Conservation (phyloP, 1,140 invertebrate species). For the Calephelis nemesis region DNA sequence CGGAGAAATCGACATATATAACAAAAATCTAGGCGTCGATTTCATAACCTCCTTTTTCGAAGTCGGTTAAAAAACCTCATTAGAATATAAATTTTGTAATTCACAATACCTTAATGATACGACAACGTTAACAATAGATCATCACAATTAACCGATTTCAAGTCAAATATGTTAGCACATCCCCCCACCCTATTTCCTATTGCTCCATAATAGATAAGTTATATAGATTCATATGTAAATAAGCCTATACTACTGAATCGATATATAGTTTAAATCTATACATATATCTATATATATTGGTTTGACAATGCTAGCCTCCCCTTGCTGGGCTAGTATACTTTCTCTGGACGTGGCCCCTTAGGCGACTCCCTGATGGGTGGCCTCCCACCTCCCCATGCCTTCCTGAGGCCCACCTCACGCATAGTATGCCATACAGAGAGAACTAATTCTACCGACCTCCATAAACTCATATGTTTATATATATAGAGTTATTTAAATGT, state of each 20-base stretch:
- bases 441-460: constrained; percentile 71
- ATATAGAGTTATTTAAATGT: constrained; percentile 74
- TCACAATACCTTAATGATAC: background rate
- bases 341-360: constrained; percentile 73
- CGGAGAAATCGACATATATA: too few species aligned
- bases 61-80: too few species aligned
- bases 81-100: too few species aligned
- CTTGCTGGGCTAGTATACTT: constrained; percentile 75
- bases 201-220: constrained; percentile 74
- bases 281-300: constrained; percentile 50
- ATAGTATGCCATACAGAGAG: constrained; percentile 71
- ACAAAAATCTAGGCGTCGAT: too few species aligned
- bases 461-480: constrained; percentile 70
- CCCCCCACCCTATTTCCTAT: constrained; percentile 64
- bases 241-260: constrained; percentile 56
- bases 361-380: constrained; percentile 51
- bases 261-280: constrained; percentile 77
- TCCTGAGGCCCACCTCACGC: constrained; percentile 56
- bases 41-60: too few species aligned
- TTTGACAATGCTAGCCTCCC: constrained; percentile 76
- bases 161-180: constrained; percentile 60
- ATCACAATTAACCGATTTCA: constrained; percentile 35
- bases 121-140: background rate
- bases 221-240: constrained; percentile 72
- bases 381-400: constrained; percentile 36